Base-by-base conservation (phyloP, 2,888 invertebrate species). In the Lissonota sp. region DNA sequence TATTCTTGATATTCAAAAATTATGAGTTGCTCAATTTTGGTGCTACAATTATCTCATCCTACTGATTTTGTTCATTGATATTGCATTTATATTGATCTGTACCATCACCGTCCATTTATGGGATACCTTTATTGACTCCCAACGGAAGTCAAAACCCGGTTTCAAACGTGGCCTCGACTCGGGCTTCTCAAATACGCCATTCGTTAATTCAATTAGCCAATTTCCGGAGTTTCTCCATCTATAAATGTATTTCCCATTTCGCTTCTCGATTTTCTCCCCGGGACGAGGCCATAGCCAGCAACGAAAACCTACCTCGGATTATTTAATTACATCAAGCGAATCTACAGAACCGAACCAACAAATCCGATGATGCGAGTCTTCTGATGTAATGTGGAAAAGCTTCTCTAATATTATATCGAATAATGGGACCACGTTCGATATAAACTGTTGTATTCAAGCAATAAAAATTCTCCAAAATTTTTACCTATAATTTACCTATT, bases 291-390 rank as follows among this genome's bases (percentile, higher is more conserved):
- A 10, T 12, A 26, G 4, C 10, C 37, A 46, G 6, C 49, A 44
- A 40, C 12, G 60, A 42, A 39, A 10, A 44, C 7, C 0, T 1
- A 14, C 26, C 6, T 26, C 8, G 46, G 42, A 69, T 69, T 69
- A 62, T 69, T 69, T 55, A 62, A 76, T 67, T 62, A 76, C 14
- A 74, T 46, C 55, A 53, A 26, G 53, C 69, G 42, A 58, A 42
- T 62, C n/a, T 40, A 37, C 40, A 12, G 12, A 51, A 42, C 12
- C 12, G 44, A 66, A 58, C 40, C 40, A 26, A 57, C 66, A 55
- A 46, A 58, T 60, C 42, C 58, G 51, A 53, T 67, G 40, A 67
- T 60, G 42, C 51, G 37, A 67, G 14, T 37, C 37, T 26, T 7
- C 66, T 57, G 16, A 26, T 26, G 26, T 26, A 26, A 26, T 26